Evolutionary conservation across 2,113 vertebrate species (phyloP).

Genomic region (Grammomys surdaster): DNA sequence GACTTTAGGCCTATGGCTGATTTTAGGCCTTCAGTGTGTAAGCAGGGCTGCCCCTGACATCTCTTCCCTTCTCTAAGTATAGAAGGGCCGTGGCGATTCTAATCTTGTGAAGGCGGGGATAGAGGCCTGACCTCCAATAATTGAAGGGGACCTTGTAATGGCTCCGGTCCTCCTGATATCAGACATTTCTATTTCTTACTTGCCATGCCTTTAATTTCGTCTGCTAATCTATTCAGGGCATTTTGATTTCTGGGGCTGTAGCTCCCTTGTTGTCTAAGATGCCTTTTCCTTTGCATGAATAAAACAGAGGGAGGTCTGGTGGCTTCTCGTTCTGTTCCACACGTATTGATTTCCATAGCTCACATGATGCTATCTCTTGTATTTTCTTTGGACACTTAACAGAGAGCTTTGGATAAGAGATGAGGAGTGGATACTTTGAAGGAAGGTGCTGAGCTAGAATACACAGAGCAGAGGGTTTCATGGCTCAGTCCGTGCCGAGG

Average conservation of each 20-base stretch:
- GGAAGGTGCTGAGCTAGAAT: neutral
- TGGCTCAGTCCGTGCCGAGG: too few relatives aligned
- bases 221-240: neutral
- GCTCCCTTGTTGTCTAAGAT: neutral
- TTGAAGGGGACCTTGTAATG: too few relatives aligned
- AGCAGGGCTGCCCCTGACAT: too few relatives aligned
- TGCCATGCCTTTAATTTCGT: neutral
- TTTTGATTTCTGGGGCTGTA: neutral
- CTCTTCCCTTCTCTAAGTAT: too few relatives aligned
- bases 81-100: too few relatives aligned
- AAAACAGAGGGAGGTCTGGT: neutral
- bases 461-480: neutral
- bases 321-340: neutral
- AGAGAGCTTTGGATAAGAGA: neutral
- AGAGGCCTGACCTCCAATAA: too few relatives aligned
- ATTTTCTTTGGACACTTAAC: neutral
- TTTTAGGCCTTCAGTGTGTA: too few relatives aligned
- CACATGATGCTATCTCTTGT: neutral
- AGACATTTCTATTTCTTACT: neutral
- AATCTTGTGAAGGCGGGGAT: too few relatives aligned
- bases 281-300: neutral
- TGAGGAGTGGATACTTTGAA: neutral
- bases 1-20: too few relatives aligned
- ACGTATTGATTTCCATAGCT: neutral
- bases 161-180: too few relatives aligned